Base-by-base conservation (phyloP, 1,140 invertebrate genomes). In the Drosophila melanica region DNA sequence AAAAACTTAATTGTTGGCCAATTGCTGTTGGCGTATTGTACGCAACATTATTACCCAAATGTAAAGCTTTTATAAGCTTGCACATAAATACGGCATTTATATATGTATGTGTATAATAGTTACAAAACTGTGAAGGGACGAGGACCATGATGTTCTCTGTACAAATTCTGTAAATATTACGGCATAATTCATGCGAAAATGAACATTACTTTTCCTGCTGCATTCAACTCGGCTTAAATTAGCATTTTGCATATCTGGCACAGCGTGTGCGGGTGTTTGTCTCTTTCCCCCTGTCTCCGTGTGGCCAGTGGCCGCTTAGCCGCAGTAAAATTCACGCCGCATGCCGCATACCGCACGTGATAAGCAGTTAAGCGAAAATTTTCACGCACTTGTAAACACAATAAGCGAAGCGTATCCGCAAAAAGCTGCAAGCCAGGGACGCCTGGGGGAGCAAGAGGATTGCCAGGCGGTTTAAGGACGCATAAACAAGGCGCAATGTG, bases 311-410 rank as follows among this genome's bases (percentile, higher is more conserved):
- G 70, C 47, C 78, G 51, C 48, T 60, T 60, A 66, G 59, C 57
- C 66, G 80, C 81, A 84, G 81, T 84, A 77, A 84, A 84, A 86
- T 77, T 86, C 81, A 81, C 70, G 73, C 42, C 42, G 27, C 78
- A 72, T 57, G 78, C 77, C 64, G 62, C 70, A 71, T 66, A 70
- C 81, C 64, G 69, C 81, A 84, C 81, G 81, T 85, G 81, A 85
- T 85, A 85, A 81, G 81, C 81, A 86, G 81, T 87, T 82, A 86
- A 86, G 81, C 81, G 81, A 75, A 89, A 77, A 86, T 86, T 86
- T 86, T 87, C 81, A 86, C 81, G 81, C 81, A 87, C 81, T 86
- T 86, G 81, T 86, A 82, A 86, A 76, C 81, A 86, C 64, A 86
- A 87, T 86, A 86, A 86, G 65, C 81, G 82, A 79, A 86, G 81